Percentiles rank a stretch among this genome's conserved stretches.
These are phyloP conservation scores for Chlorocebus sabaeus DNA, from an alignment of 2,113 vertebrate genomes.

Conservation along the genomic window DNA sequence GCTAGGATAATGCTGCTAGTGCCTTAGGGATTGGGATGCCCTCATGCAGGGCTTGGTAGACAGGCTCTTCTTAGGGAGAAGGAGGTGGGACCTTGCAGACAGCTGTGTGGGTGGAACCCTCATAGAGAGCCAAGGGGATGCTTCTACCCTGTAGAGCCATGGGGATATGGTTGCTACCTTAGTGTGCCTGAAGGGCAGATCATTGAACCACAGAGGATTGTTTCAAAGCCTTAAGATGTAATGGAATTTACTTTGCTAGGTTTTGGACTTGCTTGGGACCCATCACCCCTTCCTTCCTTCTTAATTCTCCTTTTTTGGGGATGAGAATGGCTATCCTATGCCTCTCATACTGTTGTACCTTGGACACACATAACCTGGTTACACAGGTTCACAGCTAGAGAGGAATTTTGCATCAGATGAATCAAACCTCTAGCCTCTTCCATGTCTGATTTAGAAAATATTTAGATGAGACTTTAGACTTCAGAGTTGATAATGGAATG, in stretches of 20 bases:
- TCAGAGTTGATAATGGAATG: neutral
- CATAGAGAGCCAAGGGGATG: neutral
- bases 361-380: neutral
- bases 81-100: too few species aligned
- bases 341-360: neutral
- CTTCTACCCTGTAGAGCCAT: neutral
- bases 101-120: neutral
- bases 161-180: neutral
- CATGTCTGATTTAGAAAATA: neutral
- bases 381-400: neutral
- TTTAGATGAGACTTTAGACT: neutral
- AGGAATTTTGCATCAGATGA: neutral
- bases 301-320: neutral
- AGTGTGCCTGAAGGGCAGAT: neutral
- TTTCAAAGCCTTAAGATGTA: neutral
- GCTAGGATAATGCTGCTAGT: neutral
- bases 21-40: neutral
- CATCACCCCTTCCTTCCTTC: neutral
- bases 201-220: neutral
- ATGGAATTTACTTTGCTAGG: neutral
- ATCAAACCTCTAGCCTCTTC: neutral
- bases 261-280: neutral
- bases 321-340: neutral
- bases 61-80: neutral
- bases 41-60: neutral